Conservation (phyloP, 1,140 invertebrate genomes). For the Microplitis demolitor region DNA sequence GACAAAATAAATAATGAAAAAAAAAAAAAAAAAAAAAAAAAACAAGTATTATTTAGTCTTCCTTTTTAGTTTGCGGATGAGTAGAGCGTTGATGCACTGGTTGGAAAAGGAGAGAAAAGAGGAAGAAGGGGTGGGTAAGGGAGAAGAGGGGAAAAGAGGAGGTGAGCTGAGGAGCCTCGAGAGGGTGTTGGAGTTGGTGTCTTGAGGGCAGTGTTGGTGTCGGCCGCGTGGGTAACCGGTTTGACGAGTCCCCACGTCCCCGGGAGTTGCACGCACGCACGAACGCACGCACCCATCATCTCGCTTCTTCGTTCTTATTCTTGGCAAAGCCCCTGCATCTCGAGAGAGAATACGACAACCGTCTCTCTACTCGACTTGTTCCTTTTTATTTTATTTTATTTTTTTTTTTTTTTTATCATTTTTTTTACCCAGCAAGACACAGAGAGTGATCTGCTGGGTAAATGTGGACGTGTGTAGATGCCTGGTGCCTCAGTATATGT, state of each 20-base stretch:
- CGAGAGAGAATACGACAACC: too few relatives aligned
- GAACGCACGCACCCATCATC: conserved; percentile 32
- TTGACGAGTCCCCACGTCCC: conserved; percentile 54
- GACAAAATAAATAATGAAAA: too few relatives aligned
- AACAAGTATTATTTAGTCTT: neutral
- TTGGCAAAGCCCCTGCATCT: neutral
- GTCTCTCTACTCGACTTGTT: neutral
- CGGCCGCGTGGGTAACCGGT: conserved; percentile 58
- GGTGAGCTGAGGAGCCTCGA: neutral
- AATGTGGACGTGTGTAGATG: neutral
- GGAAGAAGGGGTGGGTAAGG: neutral
- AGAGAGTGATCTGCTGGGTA: conserved; percentile 17
- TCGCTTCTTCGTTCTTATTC: conserved; percentile 24
- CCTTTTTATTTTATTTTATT: conserved; percentile 10
- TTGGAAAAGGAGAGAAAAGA: neutral
- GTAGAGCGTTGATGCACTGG: neutral
- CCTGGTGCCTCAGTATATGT: conserved; percentile 13
- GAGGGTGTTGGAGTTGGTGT: conserved; percentile 50
- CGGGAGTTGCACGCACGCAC: conserved; percentile 51
- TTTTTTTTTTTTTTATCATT: neutral
- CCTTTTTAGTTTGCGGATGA: neutral
- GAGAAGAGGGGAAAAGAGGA: neutral
- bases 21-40: neutral
- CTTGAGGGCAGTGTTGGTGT: conserved; percentile 45
- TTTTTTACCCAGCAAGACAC: conserved; percentile 4